phyloP scores from a whole-genome alignment of 2,797 vertebrate genomes.

The Mormyrus hasselquistii region DNA sequence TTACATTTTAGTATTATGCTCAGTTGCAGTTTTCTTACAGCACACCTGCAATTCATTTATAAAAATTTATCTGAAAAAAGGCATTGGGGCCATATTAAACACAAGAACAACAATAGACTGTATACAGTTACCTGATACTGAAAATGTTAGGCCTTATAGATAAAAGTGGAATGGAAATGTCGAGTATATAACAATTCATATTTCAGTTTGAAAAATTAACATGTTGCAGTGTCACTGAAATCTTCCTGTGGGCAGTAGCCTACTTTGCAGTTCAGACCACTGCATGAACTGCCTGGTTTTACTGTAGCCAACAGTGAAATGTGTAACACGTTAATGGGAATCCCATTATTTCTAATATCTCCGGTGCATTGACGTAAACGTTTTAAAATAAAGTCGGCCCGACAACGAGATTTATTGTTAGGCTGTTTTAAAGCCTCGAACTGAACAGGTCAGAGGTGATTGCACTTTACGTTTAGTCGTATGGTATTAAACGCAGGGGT shows the following conservation, averaged over 20 bases:
- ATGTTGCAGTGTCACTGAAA: not conserved
- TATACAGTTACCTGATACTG: not conserved
- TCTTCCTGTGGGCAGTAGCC: not conserved
- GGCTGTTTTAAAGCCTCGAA: not conserved
- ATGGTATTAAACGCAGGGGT: not conserved
- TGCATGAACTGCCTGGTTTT: not conserved
- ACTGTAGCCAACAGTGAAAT: not conserved
- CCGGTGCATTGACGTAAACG: not conserved
- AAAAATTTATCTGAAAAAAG: not conserved
- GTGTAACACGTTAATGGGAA: not conserved
- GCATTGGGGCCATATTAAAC: not conserved
- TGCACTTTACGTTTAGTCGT: not conserved
- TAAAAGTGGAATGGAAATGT: not conserved
- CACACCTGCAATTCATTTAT: not conserved
- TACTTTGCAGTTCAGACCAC: not conserved
- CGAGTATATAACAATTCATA: not conserved
- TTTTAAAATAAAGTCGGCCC: not conserved
- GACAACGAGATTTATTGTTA: not conserved
- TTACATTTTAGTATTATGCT: not conserved
- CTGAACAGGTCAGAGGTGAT: not conserved
- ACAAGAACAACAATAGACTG: not conserved
- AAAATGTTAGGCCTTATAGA: not conserved
- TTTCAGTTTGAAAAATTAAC: not conserved
- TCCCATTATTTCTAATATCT: not conserved
- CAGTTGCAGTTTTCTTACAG: not conserved